Conservation (phyloP, 1,140 invertebrate genomes). For the Drosophila seguyi region DNA sequence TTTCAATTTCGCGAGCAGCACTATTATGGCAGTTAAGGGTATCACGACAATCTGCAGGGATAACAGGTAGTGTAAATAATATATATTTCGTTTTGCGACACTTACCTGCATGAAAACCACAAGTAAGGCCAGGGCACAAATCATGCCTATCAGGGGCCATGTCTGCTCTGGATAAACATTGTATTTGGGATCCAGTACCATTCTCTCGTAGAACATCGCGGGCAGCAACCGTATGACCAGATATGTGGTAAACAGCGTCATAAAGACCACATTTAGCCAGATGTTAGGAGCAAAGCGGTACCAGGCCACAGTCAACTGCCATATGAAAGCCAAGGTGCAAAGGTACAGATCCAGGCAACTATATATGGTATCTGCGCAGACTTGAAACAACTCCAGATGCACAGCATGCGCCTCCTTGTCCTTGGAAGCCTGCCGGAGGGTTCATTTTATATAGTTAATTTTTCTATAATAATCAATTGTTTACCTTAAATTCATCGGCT, state of each 20-base stretch:
- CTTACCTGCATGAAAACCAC: constrained; percentile 49
- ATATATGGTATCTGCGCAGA: constrained; percentile 24
- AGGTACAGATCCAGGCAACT: constrained; percentile 52
- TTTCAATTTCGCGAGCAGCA: constrained; percentile 17
- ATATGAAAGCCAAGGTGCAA: constrained; percentile 24
- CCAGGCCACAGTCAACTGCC: constrained; percentile 19
- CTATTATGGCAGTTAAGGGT: constrained; percentile 43
- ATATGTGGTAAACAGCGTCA: constrained; percentile 35
- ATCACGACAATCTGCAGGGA: constrained; percentile 8
- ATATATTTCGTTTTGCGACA: too few species aligned
- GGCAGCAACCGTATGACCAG: constrained; percentile 45
- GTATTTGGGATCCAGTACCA: constrained; percentile 36
- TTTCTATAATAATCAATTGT: too few species aligned
- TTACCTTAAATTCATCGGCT: constrained; percentile 1
- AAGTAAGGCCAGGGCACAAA: constrained; percentile 40
- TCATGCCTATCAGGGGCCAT: constrained; percentile 42
- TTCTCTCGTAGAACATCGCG: constrained; percentile 41
- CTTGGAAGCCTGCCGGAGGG: constrained; percentile 2
- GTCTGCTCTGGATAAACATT: constrained; percentile 5
- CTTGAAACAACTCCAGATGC: constrained; percentile 1
- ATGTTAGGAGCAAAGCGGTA: constrained; percentile 26
- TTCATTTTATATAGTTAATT: too few species aligned
- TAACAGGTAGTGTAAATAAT: too few species aligned
- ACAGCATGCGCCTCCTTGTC: constrained; percentile 12
- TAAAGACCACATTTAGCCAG: constrained; percentile 57